A percentile compares a stretch with the other conserved stretches of the same genome.
Conservation (phyloP, 2,888 invertebrate species). For the Ariolimax columbianus region DNA sequence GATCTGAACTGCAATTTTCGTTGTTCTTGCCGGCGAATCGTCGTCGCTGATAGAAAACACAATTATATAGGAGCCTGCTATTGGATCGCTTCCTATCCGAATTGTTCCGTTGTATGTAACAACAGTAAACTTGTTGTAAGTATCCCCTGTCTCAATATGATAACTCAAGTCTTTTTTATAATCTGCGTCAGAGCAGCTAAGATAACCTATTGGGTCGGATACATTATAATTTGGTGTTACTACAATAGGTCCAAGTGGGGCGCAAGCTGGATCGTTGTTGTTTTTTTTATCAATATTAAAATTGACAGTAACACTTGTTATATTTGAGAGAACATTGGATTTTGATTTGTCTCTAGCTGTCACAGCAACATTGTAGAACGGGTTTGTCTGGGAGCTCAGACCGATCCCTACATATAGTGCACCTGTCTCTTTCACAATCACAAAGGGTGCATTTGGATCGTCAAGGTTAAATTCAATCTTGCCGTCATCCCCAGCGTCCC, state of each 20-base stretch:
- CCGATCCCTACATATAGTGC: slow-evolving; percentile 15
- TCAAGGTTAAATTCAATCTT: slow-evolving; percentile 9
- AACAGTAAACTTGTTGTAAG: slow-evolving; percentile 9
- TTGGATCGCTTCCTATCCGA: background rate
- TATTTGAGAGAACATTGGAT: slow-evolving; percentile 1
- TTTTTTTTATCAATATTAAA: slow-evolving; percentile 67
- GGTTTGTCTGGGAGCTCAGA: slow-evolving; percentile 34
- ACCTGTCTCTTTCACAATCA: slow-evolving; percentile 34
- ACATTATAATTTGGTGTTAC: slow-evolving; percentile 7
- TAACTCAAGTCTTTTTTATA: background rate
- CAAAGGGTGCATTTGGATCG: slow-evolving; percentile 40
- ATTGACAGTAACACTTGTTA: slow-evolving; percentile 60
- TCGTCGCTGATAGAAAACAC: slow-evolving; percentile 66
- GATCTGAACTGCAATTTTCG: slow-evolving; percentile 50
- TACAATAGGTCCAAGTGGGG: slow-evolving; percentile 15
- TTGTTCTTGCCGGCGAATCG: slow-evolving; percentile 58
- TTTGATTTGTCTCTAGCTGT: slow-evolving; percentile 42
- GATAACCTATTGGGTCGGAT: background rate
- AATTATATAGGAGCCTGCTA: slow-evolving; percentile 58
- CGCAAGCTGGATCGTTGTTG: slow-evolving; percentile 66
- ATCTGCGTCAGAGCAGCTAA: slow-evolving; percentile 34
- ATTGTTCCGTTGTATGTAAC: slow-evolving; percentile 22
- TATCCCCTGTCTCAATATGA: background rate
- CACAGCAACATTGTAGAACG: slow-evolving; percentile 30
- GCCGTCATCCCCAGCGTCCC: slow-evolving; percentile 39